Conservation (phyloP, 2,888 invertebrate genomes). For the Ditylenchus weischeri region DNA sequence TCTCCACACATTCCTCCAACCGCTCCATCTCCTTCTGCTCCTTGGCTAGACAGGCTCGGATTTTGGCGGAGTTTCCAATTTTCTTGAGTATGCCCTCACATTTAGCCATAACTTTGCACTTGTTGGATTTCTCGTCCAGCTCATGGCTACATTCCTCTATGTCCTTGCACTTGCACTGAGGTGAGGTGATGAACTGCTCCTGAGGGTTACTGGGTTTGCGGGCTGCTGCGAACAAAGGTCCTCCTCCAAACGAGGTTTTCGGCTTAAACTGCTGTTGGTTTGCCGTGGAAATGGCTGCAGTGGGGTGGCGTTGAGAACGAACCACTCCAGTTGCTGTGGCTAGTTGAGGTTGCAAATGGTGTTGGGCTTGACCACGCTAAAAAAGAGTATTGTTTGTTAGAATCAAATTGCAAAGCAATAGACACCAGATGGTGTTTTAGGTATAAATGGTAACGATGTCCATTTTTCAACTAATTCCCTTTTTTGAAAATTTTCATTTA, state of each 20-base stretch:
- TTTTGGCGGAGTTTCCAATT: slow-evolving; percentile 51
- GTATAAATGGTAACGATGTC: too few relatives aligned
- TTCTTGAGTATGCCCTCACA: slow-evolving; percentile 46
- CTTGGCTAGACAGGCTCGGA: slow-evolving; percentile 47
- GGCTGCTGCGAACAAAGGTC: not conserved
- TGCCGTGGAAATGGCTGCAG: slow-evolving; percentile 4
- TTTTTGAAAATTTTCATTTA: too few relatives aligned
- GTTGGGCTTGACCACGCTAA: not conserved
- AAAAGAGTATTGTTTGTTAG: too few relatives aligned
- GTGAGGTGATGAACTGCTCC: slow-evolving; percentile 41
- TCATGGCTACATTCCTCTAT: slow-evolving; percentile 44
- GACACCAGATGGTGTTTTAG: too few relatives aligned
- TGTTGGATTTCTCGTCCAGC: slow-evolving; percentile 39
- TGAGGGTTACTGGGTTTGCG: not conserved
- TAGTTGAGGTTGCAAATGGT: slow-evolving; percentile 3
- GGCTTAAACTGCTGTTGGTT: not conserved
- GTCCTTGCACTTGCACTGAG: slow-evolving; percentile 49
- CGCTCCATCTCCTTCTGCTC: slow-evolving; percentile 51
- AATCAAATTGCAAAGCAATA: too few relatives aligned
- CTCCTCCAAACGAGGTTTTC: slow-evolving; percentile 4
- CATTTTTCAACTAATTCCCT: too few relatives aligned
- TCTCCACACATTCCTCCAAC: slow-evolving; percentile 50
- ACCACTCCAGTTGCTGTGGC: slow-evolving; percentile 2
- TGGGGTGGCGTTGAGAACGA: slow-evolving; percentile 1
- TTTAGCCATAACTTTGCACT: slow-evolving; percentile 46